Evolutionary conservation across 2,888 invertebrate genomes (phyloP).

Genomic region (Volucella inanis): DNA sequence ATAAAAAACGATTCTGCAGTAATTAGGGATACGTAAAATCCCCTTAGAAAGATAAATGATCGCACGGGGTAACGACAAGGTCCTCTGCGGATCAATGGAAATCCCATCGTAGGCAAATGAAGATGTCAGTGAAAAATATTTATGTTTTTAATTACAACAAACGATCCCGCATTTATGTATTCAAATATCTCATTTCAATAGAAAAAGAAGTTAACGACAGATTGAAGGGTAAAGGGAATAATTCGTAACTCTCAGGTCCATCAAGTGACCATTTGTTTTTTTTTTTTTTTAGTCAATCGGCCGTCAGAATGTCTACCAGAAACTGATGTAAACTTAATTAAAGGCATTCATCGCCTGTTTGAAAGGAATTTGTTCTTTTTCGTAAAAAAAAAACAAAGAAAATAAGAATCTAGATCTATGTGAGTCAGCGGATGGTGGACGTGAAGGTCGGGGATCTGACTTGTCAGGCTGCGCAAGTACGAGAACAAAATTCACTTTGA

Average conservation of each 20-base stretch:
- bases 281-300: slow-evolving; percentile 28
- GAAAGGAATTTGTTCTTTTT: neutral
- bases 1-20: slow-evolving; percentile 45
- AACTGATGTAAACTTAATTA: slow-evolving; percentile 8
- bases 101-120: slow-evolving; percentile 53
- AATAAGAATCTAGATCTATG: slow-evolving; percentile 10
- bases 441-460: neutral
- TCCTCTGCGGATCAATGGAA: slow-evolving; percentile 43
- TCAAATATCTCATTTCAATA: slow-evolving; percentile 50
- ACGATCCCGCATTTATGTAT: slow-evolving; percentile 70
- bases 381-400: neutral
- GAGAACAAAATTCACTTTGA: slow-evolving; percentile 36
- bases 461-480: neutral
- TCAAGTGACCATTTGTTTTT: slow-evolving; percentile 58
- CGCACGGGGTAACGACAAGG: slow-evolving; percentile 32
- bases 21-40: slow-evolving; percentile 54
- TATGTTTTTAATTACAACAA: slow-evolving; percentile 54
- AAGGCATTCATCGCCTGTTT: slow-evolving; percentile 1
- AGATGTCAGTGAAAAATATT: slow-evolving; percentile 54
- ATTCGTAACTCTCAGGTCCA: slow-evolving; percentile 44
- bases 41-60: slow-evolving; percentile 51
- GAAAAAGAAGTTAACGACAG: neutral
- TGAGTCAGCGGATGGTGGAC: neutral
- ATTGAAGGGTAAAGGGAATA: slow-evolving; percentile 15
- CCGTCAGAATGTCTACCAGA: slow-evolving; percentile 43